Evolutionary conservation across 2,888 invertebrate genomes (phyloP), one percentile per base, ranked within the genome.

Genomic region (Selenia dentaria): DNA sequence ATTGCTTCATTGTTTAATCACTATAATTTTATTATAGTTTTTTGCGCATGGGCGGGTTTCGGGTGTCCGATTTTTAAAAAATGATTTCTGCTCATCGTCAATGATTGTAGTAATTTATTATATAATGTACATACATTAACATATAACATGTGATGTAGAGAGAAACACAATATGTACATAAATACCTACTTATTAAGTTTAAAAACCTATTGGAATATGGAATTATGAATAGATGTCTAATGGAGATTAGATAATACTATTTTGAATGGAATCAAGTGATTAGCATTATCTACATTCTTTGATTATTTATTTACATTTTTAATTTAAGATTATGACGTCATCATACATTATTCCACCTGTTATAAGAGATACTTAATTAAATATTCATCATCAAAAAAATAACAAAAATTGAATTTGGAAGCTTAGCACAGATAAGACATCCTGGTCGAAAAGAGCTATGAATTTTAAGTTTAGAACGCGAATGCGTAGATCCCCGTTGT

Each of bases 11-110:
- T 20, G 37, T 27, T 16, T 46, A 51, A 50, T 52, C 14, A 52
- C 54, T 52, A 48, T 49, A 54, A 54, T 54, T 56, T 52, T 18
- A 32, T 24, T 34, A 25, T 24, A 13, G 12, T 29, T 48, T 48
- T 53, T 58, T 50, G 54, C 44, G 27, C 22, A 36, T 47, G 49
- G 54, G 57, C 50, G 42, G 51, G 14, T 29, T 39, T 26, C 28
- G 40, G 44, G 47, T 42, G 42, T 50, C 45, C 39, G 34, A 42
- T 42, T 50, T 39, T 36, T 39, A 2, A 22, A 33, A 31, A 50
- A 51, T 54, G 47, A 51, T 57, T 44, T 47, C 50, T 44, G 34
- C 25, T 24, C 9, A 5, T 8, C 16, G 9, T 11, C 27, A 29
- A 34, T 47, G 16, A 47, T 47, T 38, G 38, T 45, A 13, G 49